Evolutionary conservation across 2,888 invertebrate genomes (phyloP).

Genomic region (Acanthosepion lycidas): DNA sequence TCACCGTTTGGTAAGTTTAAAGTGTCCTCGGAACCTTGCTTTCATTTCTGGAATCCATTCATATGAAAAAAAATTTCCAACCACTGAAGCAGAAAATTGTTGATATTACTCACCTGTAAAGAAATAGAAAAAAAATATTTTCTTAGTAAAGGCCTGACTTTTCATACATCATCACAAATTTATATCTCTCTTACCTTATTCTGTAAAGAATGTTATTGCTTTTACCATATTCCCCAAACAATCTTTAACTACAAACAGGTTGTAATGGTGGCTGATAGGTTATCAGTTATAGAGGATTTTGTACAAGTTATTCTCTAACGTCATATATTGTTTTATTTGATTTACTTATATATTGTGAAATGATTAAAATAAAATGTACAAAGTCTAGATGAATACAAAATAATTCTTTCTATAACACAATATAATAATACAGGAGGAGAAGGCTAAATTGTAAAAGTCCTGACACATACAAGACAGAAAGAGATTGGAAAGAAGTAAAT

Average conservation of each 20-base stretch:
- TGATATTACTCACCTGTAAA: slow-evolving; percentile 10
- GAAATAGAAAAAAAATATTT: background rate
- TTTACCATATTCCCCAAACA: background rate
- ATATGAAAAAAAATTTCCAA: background rate
- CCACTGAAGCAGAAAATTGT: background rate
- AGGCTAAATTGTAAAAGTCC: no score
- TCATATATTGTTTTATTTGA: no score
- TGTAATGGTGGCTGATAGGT: background rate
- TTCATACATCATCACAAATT: background rate
- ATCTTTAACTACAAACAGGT: background rate
- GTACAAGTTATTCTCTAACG: no score
- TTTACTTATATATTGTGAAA: no score
- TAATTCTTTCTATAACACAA: no score
- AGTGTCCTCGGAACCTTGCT: background rate
- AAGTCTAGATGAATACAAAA: no score
- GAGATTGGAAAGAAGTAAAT: no score
- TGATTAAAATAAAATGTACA: no score
- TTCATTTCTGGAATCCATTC: background rate
- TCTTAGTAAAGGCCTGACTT: background rate
- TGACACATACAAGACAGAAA: no score
- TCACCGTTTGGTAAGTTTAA: background rate
- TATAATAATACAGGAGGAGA: no score
- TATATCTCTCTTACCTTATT: background rate
- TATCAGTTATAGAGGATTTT: no score
- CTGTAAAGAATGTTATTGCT: background rate